Evolutionary conservation across 2,888 invertebrate species (phyloP).

Genomic region (Phyllotreta striolata): DNA sequence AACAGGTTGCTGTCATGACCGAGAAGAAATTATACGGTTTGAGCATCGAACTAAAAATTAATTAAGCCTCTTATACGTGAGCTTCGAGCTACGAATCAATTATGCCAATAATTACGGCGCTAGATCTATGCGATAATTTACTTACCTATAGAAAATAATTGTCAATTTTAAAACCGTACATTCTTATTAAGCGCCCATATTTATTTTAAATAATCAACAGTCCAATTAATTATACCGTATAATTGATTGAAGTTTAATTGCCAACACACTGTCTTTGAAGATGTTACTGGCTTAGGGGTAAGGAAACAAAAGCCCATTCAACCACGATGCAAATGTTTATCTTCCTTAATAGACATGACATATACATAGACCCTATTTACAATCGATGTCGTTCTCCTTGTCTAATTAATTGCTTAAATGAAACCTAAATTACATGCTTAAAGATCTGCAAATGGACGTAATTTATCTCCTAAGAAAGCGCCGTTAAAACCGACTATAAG

Average conservation of each 20-base stretch:
- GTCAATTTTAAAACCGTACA: no score
- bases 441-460: constrained; percentile 1
- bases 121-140: no score
- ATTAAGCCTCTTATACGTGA: no score
- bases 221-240: no score
- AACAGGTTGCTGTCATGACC: constrained; percentile 4
- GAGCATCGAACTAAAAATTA: no score
- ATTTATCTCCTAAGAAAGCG: not conserved
- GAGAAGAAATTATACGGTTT: no score
- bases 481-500: no score
- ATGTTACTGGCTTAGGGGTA: constrained; percentile 11
- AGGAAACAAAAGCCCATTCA: constrained; percentile 25
- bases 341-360: constrained; percentile 47
- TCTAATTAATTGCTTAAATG: constrained; percentile 60
- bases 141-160: constrained; percentile 16
- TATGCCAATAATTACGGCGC: no score
- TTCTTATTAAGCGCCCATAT: no score
- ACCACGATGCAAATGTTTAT: constrained; percentile 34
- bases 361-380: constrained; percentile 53
- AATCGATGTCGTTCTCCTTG: constrained; percentile 49
- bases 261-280: constrained; percentile 16
- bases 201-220: no score
- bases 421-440: constrained; percentile 54
- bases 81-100: no score
- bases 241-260: constrained; percentile 13